Evolutionary conservation across 1,140 invertebrate species (phyloP), one percentile per base, ranked within the genome.

Genomic region (Trichonephila clavata): DNA sequence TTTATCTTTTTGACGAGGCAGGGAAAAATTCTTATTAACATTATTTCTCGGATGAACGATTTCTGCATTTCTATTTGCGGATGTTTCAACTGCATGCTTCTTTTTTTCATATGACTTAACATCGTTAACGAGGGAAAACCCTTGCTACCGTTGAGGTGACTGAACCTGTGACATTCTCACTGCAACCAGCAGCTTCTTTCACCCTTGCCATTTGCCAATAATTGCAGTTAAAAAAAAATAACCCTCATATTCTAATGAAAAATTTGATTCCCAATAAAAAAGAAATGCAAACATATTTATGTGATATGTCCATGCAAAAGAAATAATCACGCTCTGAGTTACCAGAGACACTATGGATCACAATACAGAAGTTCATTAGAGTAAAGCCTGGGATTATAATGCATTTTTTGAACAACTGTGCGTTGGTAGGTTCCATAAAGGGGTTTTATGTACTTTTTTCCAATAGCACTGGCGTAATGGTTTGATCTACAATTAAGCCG

Each of bases 371-470:
- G 16, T 27, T 77, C 27, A 77, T 77, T 77, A 77, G 71, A 16
- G 71, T 1, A 18, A 32, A 77, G 13, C 24, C 68, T 5, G 24
- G 13, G 27, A 71, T 32, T 32, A 39, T 39, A 77, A 77, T 77
- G 27, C 32, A 7, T 32, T 77, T 68, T 68, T 24, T 32, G 16
- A 77, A 65, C 16, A 63, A 27, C 14, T 32, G 24, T 77, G 71
- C 71, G 24, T 77, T 77, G 18, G 71, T 77, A 77, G 71, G 14
- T 59, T 57, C 43, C 50, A 59, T 59, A 83, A 83, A 83, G 71
- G 80, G 81, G 39, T 57, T 83, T n/a, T 83, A 59, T 50, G 50
- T 27, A 83, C 27, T 24, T 83, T 83, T 32, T 83, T 57, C 39
- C 71, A 77, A 77, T 77, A 77, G 24, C 27, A 77, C 71, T 18